Base-by-base conservation (phyloP, 2,113 vertebrate species). In the Cairina moschata region DNA sequence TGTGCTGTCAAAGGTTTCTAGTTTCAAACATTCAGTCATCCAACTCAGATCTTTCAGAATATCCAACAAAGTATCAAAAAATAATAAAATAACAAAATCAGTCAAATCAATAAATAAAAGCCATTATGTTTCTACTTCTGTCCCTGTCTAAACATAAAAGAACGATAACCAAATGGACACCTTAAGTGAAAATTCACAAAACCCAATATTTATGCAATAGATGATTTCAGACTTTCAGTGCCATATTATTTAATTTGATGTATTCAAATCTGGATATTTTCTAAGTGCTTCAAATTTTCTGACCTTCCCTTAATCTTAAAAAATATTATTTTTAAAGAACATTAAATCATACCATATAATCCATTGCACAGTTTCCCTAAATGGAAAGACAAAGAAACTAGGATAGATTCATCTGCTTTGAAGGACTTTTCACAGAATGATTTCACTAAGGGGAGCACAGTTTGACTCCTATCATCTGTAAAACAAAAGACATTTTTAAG, bases 321-420 rank as follows among this genome's bases (percentile, higher is more conserved):
- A 48, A 48, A 92, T 34, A 36, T 74, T 74, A 90, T 46, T 89
- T 73, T 91, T 78, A 86, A 82, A 50, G 11, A 94, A 74, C 16
- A 77, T 80, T 34, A 86, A 86, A 91, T 80, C 98, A 62, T 98
- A 99, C 99, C 99, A 97, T 99, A 98, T 67, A 99, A 97, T 95
- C 98, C 99, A 54, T 98, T 99, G 95, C 99, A 99, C 15, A 99
- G 98, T 95, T 99, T 99, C 90, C 99, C 99, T 97, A 99, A 98
- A 96, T 99, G 98, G 89, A 99, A 99, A 11, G 99, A 99, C 96
- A 99, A 97, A 32, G 99, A 99, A 69, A 98, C 97, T 83, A 99
- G 95, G 79, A 99, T 97, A 20, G 98, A 98, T 95, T 99, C 98
- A 73, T 99, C 99, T 38, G 98, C 98, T 97, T 99, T 99, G 97